Percentiles rank a stretch among this genome's conserved stretches.
Evolutionary conservation across 2,888 invertebrate species (phyloP).

Genomic region (Apomyelois bistriatella): DNA sequence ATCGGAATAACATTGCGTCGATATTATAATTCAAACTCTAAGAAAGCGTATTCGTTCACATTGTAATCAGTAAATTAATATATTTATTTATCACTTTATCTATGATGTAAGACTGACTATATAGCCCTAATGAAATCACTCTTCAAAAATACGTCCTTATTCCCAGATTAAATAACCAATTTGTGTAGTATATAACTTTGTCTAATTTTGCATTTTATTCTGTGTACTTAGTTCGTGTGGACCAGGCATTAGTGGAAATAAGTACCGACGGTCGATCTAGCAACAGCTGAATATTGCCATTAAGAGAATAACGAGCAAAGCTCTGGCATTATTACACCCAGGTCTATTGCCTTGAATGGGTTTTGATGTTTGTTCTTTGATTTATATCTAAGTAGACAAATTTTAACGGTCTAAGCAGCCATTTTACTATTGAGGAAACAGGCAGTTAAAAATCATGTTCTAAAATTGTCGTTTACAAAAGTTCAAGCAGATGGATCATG

Average conservation of each 20-base stretch:
- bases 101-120: no score
- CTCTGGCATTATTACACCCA: not conserved
- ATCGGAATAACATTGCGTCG: no score
- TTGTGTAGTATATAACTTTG: no score
- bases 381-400: not conserved
- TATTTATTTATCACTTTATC: no score
- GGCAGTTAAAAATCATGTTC: not conserved
- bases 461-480: not conserved
- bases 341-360: not conserved
- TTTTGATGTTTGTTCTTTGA: not conserved
- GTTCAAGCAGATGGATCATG: no score
- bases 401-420: not conserved
- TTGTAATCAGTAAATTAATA: no score
- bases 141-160: not conserved
- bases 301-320: slow-evolving; percentile 1
- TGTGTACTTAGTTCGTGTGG: not conserved
- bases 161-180: no score
- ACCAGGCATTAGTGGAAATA: not conserved
- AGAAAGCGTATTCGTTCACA: no score
- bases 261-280: not conserved
- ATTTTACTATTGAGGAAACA: not conserved
- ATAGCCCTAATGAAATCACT: no score
- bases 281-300: slow-evolving; percentile 2
- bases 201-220: not conserved
- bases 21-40: no score